Percentiles rank a stretch among this genome's conserved stretches.
Conservation (phyloP, 2,888 invertebrate genomes). For the Troilus luridus region DNA sequence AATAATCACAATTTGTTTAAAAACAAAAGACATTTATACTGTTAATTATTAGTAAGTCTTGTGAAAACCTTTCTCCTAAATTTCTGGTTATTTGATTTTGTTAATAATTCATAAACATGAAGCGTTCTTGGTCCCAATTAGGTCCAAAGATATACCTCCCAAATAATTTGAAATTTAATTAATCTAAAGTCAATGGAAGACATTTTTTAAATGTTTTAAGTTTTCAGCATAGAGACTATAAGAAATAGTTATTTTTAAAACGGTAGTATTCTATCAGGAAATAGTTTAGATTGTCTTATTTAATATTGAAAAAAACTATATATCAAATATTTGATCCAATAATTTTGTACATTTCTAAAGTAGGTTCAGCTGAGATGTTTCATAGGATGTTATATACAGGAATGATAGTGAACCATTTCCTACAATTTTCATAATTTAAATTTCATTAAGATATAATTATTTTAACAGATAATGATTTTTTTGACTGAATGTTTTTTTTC, state of each 20-base stretch:
- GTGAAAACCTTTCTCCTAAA: neutral
- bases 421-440: neutral
- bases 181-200: conserved; percentile 10
- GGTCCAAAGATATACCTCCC: neutral
- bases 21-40: too few relatives aligned
- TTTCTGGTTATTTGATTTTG: neutral
- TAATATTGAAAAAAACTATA: neutral
- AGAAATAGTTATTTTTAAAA: neutral
- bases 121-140: neutral
- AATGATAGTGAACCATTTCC: neutral
- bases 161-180: neutral
- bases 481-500: neutral
- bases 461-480: neutral
- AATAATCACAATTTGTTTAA: too few relatives aligned
- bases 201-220: neutral
- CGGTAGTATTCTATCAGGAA: neutral
- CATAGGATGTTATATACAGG: neutral
- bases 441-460: neutral
- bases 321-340: neutral
- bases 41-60: neutral
- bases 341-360: neutral
- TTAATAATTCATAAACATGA: neutral
- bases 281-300: neutral
- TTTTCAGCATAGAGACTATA: neutral
- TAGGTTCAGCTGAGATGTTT: neutral